Percentiles rank a stretch among this genome's conserved stretches.
Conservation (phyloP, 2,888 invertebrate species). For the Brachyptera putata region DNA sequence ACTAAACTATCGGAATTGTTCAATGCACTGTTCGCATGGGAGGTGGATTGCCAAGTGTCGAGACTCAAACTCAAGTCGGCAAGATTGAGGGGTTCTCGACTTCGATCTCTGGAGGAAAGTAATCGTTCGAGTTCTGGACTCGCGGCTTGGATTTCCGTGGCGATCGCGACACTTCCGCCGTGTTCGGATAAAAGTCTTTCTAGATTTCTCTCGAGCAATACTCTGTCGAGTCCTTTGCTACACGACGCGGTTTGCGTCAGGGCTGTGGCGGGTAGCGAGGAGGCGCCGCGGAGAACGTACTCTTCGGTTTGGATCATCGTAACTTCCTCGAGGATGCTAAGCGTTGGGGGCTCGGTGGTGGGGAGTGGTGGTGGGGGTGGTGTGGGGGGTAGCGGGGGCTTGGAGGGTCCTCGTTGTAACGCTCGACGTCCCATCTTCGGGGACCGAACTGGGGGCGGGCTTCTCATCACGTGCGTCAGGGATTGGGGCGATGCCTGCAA, state of each 20-base stretch:
- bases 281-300: slow-evolving; percentile 30
- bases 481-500: slow-evolving; percentile 52
- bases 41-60: slow-evolving; percentile 49
- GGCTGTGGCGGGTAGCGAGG: slow-evolving; percentile 36
- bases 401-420: slow-evolving; percentile 47
- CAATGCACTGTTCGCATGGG: not conserved
- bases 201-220: slow-evolving; percentile 63
- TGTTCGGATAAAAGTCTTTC: slow-evolving; percentile 54
- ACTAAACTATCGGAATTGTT: slow-evolving; percentile 11
- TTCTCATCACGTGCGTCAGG: slow-evolving; percentile 42
- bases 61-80: slow-evolving; percentile 53
- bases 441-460: slow-evolving; percentile 56
- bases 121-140: slow-evolving; percentile 48
- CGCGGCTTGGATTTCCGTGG: slow-evolving; percentile 28
- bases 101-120: slow-evolving; percentile 53
- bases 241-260: slow-evolving; percentile 38
- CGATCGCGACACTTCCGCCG: slow-evolving; percentile 31
- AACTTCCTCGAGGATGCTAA: slow-evolving; percentile 22
- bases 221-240: slow-evolving; percentile 57
- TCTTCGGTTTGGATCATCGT: slow-evolving; percentile 23
- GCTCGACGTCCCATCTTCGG: slow-evolving; percentile 53
- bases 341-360: slow-evolving; percentile 41
- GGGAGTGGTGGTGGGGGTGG: slow-evolving; percentile 39
- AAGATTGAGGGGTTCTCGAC: slow-evolving; percentile 55
- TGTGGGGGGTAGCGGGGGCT: slow-evolving; percentile 33